Conservation (phyloP, 2,888 invertebrate genomes). For the Tachina fera region DNA sequence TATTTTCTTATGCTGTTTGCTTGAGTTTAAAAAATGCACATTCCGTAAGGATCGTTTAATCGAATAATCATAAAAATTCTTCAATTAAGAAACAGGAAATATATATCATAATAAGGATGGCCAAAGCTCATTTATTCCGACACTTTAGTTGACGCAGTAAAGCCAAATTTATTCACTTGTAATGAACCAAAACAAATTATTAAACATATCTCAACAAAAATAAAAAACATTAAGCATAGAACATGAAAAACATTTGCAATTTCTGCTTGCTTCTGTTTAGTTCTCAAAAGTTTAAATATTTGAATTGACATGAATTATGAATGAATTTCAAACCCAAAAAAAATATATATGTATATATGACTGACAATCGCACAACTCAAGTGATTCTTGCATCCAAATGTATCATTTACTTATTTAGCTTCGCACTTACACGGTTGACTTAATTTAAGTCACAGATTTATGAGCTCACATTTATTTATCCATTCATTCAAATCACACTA, state of each 20-base stretch:
- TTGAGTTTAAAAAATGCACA: too few species aligned
- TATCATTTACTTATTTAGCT: constrained; percentile 62
- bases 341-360: background rate
- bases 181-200: constrained; percentile 57
- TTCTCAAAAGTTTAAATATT: constrained; percentile 35
- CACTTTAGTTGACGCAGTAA: constrained; percentile 32
- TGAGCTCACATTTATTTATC: constrained; percentile 43
- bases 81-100: constrained; percentile 53
- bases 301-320: constrained; percentile 63
- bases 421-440: constrained; percentile 71
- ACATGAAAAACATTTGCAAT: constrained; percentile 36
- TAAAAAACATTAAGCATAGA: background rate
- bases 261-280: constrained; percentile 18
- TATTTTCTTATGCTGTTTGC: too few species aligned
- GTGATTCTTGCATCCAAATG: constrained; percentile 54
- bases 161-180: constrained; percentile 34
- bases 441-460: constrained; percentile 66
- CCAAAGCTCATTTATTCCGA: constrained; percentile 52
- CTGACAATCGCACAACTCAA: constrained; percentile 21
- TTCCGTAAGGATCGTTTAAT: too few species aligned
- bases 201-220: constrained; percentile 13
- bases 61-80: background rate
- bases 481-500: constrained; percentile 46
- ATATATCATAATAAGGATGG: constrained; percentile 49
- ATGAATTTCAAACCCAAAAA: constrained; percentile 8